phyloP scores from a whole-genome alignment of 1,140 invertebrate genomes.

The Drosophila miranda region DNA sequence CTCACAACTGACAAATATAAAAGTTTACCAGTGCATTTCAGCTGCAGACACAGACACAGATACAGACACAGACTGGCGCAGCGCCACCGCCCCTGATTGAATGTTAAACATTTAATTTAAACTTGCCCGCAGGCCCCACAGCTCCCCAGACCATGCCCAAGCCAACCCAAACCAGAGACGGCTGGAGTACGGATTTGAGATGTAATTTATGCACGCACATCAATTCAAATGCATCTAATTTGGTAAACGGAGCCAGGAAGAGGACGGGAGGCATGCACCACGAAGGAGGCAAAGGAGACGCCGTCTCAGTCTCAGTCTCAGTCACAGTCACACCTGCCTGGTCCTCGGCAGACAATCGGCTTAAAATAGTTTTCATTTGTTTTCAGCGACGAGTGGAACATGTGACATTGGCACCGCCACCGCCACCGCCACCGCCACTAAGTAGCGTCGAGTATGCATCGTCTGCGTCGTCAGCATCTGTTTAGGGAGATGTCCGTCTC shows the following conservation, averaged over 20 bases:
- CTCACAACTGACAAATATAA: constrained; percentile 66
- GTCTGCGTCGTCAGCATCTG: constrained; percentile 39
- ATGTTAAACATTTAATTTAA: constrained; percentile 81
- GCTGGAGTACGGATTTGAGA: constrained; percentile 30
- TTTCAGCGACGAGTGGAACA: constrained; percentile 62
- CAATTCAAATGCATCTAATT: constrained; percentile 79
- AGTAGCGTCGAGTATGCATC: constrained; percentile 51
- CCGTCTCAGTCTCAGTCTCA: constrained; percentile 20
- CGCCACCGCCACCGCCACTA: constrained; percentile 69
- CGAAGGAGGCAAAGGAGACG: constrained; percentile 19
- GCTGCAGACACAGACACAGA: constrained; percentile 48
- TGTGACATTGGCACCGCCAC: constrained; percentile 74
- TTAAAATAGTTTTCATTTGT: constrained; percentile 80
- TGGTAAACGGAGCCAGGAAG: constrained; percentile 62
- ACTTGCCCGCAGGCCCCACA: constrained; percentile 54
- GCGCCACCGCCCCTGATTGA: constrained; percentile 62
- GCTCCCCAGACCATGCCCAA: not conserved
- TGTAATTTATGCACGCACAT: constrained; percentile 80
- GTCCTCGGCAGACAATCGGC: constrained; percentile 49
- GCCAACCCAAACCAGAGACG: constrained; percentile 17
- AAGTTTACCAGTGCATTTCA: constrained; percentile 73
- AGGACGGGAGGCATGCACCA: not conserved
- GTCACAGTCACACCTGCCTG: constrained; percentile 35
- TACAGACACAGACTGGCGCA: constrained; percentile 19
- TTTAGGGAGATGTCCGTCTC: constrained; percentile 10